These are phyloP conservation scores for Orientallactaga bullata DNA, from an alignment of 2,113 vertebrate genomes.

Conservation along the genomic window DNA sequence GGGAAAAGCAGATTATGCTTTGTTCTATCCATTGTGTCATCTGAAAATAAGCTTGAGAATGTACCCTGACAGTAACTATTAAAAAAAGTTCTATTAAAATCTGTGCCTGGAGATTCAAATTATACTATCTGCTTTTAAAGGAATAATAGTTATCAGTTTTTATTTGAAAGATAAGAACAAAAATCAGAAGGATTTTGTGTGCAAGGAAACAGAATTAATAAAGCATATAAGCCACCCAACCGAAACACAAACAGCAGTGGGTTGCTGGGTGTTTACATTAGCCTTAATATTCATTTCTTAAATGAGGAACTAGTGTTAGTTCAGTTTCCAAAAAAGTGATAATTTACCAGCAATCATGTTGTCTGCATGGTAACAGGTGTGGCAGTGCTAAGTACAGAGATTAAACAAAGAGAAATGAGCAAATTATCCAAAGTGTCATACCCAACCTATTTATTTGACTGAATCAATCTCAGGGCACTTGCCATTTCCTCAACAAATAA, in stretches of 20 bases:
- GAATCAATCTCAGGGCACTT: slow-evolving; percentile 56
- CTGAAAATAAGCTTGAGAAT: background rate
- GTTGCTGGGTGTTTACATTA: slow-evolving; percentile 82
- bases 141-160: slow-evolving; percentile 5
- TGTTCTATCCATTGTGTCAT: background rate
- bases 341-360: slow-evolving; percentile 76
- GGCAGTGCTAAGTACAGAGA: slow-evolving; percentile 65
- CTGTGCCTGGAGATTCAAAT: background rate
- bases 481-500: slow-evolving; percentile 82
- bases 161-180: slow-evolving; percentile 11
- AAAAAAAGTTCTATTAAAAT: slow-evolving; percentile 52
- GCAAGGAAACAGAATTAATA: slow-evolving; percentile 71
- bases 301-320: slow-evolving; percentile 71
- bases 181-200: slow-evolving; percentile 69
- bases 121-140: background rate
- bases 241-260: slow-evolving; percentile 85
- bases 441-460: slow-evolving; percentile 75
- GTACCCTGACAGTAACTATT: background rate
- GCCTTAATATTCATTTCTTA: slow-evolving; percentile 77
- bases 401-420: slow-evolving; percentile 75
- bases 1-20: background rate
- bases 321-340: slow-evolving; percentile 84
- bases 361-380: slow-evolving; percentile 56
- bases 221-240: slow-evolving; percentile 75
- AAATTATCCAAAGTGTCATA: slow-evolving; percentile 69